These are phyloP conservation scores for Calycopis cecrops DNA, from an alignment of 1,140 invertebrate species.

Conservation along the genomic window DNA sequence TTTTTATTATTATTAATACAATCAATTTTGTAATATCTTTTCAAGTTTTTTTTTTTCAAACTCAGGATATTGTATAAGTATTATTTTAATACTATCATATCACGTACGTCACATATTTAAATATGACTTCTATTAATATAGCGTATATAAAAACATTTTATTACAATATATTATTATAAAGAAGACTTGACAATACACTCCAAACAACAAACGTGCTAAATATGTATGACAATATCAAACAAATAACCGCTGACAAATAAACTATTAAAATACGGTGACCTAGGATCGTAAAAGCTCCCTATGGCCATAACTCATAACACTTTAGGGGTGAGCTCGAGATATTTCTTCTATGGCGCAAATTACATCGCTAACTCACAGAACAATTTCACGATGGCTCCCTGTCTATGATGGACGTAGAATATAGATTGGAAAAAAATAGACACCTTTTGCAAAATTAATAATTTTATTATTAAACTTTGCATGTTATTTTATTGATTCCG, in stretches of 20 bases:
- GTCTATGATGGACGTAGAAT: constrained; percentile 14
- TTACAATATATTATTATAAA: too few relatives aligned
- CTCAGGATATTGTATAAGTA: too few relatives aligned
- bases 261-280: constrained; percentile 15
- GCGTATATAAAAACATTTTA: too few relatives aligned
- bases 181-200: too few relatives aligned
- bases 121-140: too few relatives aligned
- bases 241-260: constrained; percentile 11
- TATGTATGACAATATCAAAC: constrained; percentile 9
- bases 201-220: background rate
- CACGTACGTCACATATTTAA: too few relatives aligned
- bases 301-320: constrained; percentile 27
- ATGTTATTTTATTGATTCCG: too few relatives aligned
- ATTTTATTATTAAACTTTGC: too few relatives aligned
- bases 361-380: constrained; percentile 33
- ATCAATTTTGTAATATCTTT: too few relatives aligned
- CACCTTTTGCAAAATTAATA: background rate
- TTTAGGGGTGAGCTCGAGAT: constrained; percentile 29
- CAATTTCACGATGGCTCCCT: constrained; percentile 30
- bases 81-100: too few relatives aligned
- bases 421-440: constrained; percentile 8
- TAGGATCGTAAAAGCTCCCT: constrained; percentile 24
- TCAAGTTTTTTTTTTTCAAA: too few relatives aligned
- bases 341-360: constrained; percentile 40
- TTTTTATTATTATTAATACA: too few relatives aligned